These are phyloP conservation scores for Parapristionchus giblindavisi DNA, from an alignment of 2,888 invertebrate genomes.

Conservation along the genomic window DNA sequence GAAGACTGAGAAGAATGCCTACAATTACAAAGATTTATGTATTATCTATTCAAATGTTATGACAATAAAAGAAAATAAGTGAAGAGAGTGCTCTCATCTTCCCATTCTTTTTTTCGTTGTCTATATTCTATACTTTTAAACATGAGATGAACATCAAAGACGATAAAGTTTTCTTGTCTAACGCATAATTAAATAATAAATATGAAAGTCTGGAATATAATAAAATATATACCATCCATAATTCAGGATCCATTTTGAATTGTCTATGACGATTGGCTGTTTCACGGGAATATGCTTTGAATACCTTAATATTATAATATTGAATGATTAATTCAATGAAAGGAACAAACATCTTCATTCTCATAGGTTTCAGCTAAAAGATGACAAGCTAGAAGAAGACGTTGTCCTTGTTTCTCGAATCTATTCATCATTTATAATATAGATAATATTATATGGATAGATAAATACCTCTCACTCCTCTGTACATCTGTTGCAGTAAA, in stretches of 20 bases:
- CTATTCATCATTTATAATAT: constrained; percentile 25
- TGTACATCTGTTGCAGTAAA: constrained; percentile 58
- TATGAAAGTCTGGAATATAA: neutral
- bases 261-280: constrained; percentile 63
- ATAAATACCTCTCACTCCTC: constrained; percentile 52
- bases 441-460: neutral
- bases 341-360: constrained; percentile 54
- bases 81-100: neutral
- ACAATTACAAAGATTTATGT: neutral
- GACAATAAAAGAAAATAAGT: neutral
- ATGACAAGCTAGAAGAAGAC: constrained; percentile 63
- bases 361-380: constrained; percentile 57
- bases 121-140: neutral
- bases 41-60: neutral
- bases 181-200: neutral
- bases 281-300: constrained; percentile 60
- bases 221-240: constrained; percentile 54
- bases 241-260: constrained; percentile 66
- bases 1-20: constrained; percentile 67
- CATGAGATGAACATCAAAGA: neutral
- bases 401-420: constrained; percentile 67
- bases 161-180: neutral
- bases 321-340: no score
- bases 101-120: neutral
- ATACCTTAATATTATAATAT: constrained; percentile 16